Evolutionary conservation across 2,888 invertebrate genomes (phyloP).

Genomic region (Drosophila paranaensis): DNA sequence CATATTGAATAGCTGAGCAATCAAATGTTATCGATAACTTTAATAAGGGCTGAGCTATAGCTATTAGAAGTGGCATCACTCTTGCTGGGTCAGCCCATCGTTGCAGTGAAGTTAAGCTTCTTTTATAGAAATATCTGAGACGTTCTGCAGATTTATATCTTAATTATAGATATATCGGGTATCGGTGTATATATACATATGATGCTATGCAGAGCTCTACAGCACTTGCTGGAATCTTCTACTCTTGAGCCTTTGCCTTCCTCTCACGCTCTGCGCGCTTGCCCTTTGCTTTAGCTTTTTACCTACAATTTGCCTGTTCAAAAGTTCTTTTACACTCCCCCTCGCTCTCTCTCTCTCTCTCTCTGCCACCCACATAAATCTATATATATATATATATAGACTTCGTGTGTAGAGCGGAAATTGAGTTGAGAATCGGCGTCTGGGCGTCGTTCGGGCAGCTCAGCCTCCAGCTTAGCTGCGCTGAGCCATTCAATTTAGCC

Average conservation of each 20-base stretch:
- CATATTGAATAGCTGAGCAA: neutral
- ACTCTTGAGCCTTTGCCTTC: neutral
- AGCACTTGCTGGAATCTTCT: neutral
- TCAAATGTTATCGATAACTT: neutral
- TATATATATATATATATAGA: neutral
- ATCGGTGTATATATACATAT: neutral
- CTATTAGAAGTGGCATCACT: neutral
- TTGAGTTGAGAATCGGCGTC: constrained; percentile 2
- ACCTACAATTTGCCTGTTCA: neutral
- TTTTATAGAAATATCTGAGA: too few relatives aligned
- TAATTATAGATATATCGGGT: too few relatives aligned
- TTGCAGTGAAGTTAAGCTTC: too few relatives aligned
- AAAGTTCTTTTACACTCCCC: neutral
- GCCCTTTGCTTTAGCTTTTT: neutral
- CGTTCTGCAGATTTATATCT: too few relatives aligned
- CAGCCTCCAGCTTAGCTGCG: neutral
- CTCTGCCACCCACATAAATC: neutral
- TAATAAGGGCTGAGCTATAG: neutral
- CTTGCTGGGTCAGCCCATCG: neutral
- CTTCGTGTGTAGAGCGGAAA: constrained; percentile 1
- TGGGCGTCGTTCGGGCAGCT: neutral
- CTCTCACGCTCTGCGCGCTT: neutral
- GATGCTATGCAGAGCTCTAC: neutral
- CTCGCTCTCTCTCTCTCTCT: neutral
- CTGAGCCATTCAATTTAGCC: constrained; percentile 6